Percentiles rank a stretch among this genome's conserved stretches.
phyloP scores from a whole-genome alignment of 2,113 vertebrate genomes.

The Oreochromis aureus region DNA sequence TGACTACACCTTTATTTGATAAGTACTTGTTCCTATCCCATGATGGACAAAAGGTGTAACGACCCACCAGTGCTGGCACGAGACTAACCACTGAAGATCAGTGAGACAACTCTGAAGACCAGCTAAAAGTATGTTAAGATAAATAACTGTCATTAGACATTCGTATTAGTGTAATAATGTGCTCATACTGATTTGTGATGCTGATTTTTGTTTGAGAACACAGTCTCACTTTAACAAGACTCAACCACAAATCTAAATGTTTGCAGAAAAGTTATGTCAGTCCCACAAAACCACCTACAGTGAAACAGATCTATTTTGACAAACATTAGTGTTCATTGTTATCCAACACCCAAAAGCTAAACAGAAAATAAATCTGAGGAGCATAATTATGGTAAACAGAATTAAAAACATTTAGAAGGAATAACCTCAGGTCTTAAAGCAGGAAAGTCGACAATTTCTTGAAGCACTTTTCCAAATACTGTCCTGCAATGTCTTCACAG shows the following conservation, averaged over 20 bases:
- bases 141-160: not conserved
- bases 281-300: not conserved
- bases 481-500: slow-evolving; percentile 91
- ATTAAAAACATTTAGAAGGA: not conserved
- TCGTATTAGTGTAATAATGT: not conserved
- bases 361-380: not conserved
- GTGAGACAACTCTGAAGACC: not conserved
- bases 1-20: not conserved
- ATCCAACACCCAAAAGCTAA: slow-evolving; percentile 70
- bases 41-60: no score
- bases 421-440: slow-evolving; percentile 90
- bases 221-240: not conserved
- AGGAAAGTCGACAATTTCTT: slow-evolving; percentile 97
- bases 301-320: not conserved
- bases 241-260: not conserved
- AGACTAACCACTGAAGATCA: not conserved
- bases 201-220: not conserved
- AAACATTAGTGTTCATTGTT: not conserved
- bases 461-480: slow-evolving; percentile 92
- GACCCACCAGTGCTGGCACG: not conserved
- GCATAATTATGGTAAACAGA: not conserved
- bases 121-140: not conserved
- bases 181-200: not conserved
- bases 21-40: not conserved
- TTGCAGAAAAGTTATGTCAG: not conserved